Evolutionary conservation across 2,888 invertebrate genomes (phyloP), one percentile per base, ranked within the genome.

Genomic region (Drosophila percnosoma): DNA sequence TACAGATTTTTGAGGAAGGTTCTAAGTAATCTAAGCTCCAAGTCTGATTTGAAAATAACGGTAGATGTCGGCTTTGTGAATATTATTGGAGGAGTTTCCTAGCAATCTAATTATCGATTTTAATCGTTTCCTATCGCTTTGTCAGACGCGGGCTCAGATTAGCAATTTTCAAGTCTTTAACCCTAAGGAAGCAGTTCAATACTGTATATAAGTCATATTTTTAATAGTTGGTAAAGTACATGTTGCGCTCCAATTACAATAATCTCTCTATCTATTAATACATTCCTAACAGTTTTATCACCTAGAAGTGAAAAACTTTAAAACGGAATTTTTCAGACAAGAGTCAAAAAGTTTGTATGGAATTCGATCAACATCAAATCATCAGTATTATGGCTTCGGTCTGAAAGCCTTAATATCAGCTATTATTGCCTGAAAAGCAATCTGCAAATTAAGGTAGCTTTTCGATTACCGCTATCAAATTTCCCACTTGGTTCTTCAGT

Each of bases 381-480:
- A 21, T 21, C 8, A 33, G 34, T 10, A 34, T 15, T 15, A 24
- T 24, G 4, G 3, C 4, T 18, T 36, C 27, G 6, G 36, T 55
- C 21, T 53, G 15, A 21, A 21, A 45, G 15, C 7, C 7, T 62
- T 7, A 76, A 72, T 85, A 73, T 8, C 21, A 63, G 10, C 21
- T 48, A 33, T 68, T 64, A 73, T 48, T 60, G 52, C 18, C 21
- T 49, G 31, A 29, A 58, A 79, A 70, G 31, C 53, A 69, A 81
- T 86, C 80, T 82, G 83, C 4, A 31, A 58, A 75, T 89, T 63
- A 53, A 80, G 73, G 69, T 84, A 51, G 66, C 54, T 24, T 49
- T 27, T 34, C 24, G 49, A 66, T 64, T 57, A 65, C 62, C 13
- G 21, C 4, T 29, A 31, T 21, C 15, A 1, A 54, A 38, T 4